Evolutionary conservation across 1,140 invertebrate species (phyloP), one percentile per base, ranked within the genome.

Genomic region (Oryctes rhinoceros): DNA sequence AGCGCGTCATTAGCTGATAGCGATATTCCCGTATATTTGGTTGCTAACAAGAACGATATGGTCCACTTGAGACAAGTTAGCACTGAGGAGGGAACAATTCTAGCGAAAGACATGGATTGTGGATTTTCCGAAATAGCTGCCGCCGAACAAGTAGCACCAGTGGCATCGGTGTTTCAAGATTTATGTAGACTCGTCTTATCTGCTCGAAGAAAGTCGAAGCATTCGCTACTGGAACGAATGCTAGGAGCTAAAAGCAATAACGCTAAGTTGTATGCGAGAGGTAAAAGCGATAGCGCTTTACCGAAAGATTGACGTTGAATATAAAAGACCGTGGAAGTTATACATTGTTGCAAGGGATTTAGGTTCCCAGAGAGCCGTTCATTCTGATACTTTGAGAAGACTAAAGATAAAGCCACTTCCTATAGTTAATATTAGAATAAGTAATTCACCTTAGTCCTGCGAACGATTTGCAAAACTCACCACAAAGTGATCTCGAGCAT

Each of bases 1-100:
- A 90, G 95, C 89, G 90, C 94, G 88, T 87, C 92, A 84, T 88
- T 94, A 86, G 84, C 92, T n/a, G 89, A 93, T 84, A 91, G 91
- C 9, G 91, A 93, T 82, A 93, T 92, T 81, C 95, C 96, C 2
- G 90, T 96, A 6, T 91, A 93, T 5, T 89, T 97, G 3, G 93
- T 96, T 18, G 97, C 94, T 18, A 98, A 98, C 86, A 98, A 98
- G 89, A 94, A 92, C 7, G 97, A 98, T 85, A 95, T 98, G 92
- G 94, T 97, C 44, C 96, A 97, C 88, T 89, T 97, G 75, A 89
- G 97, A 83, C 95, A 97, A 91, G 96, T 98, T 78, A 95, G 93
- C 83, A 91, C 91, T 7, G 95, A 96, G 83, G 96, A 98, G 88
- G 95, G 96, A 20, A 95, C 96, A 87, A 96, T 95, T 82, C 88